Percentiles rank a stretch among this genome's conserved stretches.
These are phyloP conservation scores for Altica lythri DNA, from an alignment of 2,888 invertebrate species.

Conservation along the genomic window DNA sequence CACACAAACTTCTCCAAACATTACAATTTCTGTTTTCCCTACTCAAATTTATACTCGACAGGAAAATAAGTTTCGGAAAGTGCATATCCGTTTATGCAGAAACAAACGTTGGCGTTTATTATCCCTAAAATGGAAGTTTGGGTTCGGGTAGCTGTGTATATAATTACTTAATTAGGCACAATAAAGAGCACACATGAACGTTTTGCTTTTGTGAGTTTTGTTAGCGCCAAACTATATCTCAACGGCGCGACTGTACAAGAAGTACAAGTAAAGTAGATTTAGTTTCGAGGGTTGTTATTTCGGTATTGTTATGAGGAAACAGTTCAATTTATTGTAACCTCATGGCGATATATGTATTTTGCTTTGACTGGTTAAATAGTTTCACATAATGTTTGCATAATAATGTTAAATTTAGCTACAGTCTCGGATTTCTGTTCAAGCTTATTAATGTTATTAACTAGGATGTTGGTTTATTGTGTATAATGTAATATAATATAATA, in stretches of 20 bases:
- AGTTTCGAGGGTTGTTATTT: slow-evolving; percentile 3
- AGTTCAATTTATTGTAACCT: background rate
- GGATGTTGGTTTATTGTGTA: too few relatives aligned
- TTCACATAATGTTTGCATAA: too few relatives aligned
- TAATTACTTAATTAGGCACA: slow-evolving; percentile 35
- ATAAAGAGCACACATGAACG: slow-evolving; percentile 22
- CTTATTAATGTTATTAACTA: too few relatives aligned
- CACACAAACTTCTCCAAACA: too few relatives aligned
- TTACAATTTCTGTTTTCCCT: too few relatives aligned
- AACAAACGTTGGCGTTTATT: slow-evolving; percentile 32
- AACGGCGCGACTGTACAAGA: slow-evolving; percentile 2
- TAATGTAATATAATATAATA: too few relatives aligned
- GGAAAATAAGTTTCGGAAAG: slow-evolving; percentile 10
- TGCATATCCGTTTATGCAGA: slow-evolving; percentile 20
- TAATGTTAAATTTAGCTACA: too few relatives aligned
- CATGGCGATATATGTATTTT: background rate
- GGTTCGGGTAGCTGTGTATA: slow-evolving; percentile 27
- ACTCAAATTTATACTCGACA: background rate
- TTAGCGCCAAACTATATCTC: slow-evolving; percentile 7
- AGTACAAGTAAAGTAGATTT: slow-evolving; percentile 9
- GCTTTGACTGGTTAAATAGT: too few relatives aligned
- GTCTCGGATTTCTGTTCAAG: too few relatives aligned
- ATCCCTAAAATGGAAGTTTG: slow-evolving; percentile 27
- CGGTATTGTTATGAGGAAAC: background rate
- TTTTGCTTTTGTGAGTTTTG: slow-evolving; percentile 15